These are phyloP conservation scores for Babyrousa celebensis DNA, from an alignment of 2,797 vertebrate genomes.

Conservation along the genomic window DNA sequence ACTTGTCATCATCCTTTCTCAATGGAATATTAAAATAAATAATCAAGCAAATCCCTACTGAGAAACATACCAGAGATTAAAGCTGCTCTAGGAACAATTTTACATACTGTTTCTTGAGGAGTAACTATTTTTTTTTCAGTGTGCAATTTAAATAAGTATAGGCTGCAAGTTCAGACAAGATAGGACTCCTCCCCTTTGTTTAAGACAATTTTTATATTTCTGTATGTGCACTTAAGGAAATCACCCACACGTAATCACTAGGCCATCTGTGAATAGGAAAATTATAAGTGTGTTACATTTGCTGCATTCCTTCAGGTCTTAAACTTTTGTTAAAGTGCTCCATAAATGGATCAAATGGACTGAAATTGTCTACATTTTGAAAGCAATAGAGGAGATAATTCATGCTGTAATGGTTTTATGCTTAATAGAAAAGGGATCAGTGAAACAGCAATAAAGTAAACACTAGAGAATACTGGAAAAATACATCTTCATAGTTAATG, in stretches of 20 bases:
- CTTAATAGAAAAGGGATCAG: slow-evolving; percentile 40
- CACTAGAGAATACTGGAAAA: slow-evolving; percentile 58
- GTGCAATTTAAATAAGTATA: slow-evolving; percentile 75
- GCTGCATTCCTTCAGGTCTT: slow-evolving; percentile 66
- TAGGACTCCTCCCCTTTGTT: slow-evolving; percentile 76
- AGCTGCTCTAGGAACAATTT: slow-evolving; percentile 85
- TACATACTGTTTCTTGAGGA: slow-evolving; percentile 82
- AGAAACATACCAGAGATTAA: slow-evolving; percentile 85
- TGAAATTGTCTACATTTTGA: slow-evolving; percentile 54
- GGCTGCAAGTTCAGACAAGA: slow-evolving; percentile 85
- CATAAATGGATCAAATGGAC: slow-evolving; percentile 68
- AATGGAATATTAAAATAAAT: slow-evolving; percentile 90
- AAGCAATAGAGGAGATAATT: slow-evolving; percentile 43
- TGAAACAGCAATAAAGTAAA: slow-evolving; percentile 22
- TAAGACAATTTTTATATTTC: slow-evolving; percentile 75
- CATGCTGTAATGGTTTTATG: slow-evolving; percentile 41
- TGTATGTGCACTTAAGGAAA: slow-evolving; percentile 74
- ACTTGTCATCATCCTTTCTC: slow-evolving; percentile 89
- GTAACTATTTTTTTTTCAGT: slow-evolving; percentile 70
- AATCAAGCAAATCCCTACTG: slow-evolving; percentile 84
- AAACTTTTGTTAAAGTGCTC: slow-evolving; percentile 79
- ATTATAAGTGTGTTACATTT: slow-evolving; percentile 74
- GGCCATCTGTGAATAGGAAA: slow-evolving; percentile 74
- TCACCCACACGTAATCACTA: slow-evolving; percentile 77
- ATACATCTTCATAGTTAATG: slow-evolving; percentile 3